Evolutionary conservation across 2,888 invertebrate species (phyloP).

Genomic region (Lissonota sp.): DNA sequence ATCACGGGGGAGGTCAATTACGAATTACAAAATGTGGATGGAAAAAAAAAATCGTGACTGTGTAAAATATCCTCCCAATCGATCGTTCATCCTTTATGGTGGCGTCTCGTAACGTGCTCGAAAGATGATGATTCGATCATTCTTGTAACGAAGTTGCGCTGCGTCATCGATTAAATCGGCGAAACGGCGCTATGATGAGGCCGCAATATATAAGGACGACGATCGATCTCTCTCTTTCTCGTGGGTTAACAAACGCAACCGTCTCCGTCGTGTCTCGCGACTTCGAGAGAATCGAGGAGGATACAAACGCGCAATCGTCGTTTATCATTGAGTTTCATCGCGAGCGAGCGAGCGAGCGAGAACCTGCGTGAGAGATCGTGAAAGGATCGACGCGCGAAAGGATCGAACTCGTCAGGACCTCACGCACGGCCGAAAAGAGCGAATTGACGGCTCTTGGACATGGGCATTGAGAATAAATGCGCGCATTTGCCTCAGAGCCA

Average conservation of each 20-base stretch:
- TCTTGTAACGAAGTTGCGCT: conserved; percentile 46
- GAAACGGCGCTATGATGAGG: conserved; percentile 33
- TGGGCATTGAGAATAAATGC: no score
- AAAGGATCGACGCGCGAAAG: no score
- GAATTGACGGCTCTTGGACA: no score
- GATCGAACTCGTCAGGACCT: no score
- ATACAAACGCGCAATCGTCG: conserved; percentile 10
- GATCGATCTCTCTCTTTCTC: background rate
- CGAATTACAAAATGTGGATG: no score
- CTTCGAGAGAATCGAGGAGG: conserved; percentile 15
- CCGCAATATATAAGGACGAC: background rate
- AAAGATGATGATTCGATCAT: conserved; percentile 49
- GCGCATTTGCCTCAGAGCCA: no score
- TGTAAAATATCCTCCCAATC: conserved; percentile 13
- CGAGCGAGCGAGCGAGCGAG: no score
- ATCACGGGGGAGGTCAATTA: no score
- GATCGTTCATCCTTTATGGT: conserved; percentile 32
- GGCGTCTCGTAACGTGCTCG: conserved; percentile 23
- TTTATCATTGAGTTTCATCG: background rate
- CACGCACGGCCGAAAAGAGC: no score
- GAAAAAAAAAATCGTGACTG: conserved; percentile 37
- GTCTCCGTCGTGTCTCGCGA: background rate
- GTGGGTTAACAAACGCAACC: background rate
- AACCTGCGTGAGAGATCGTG: background rate
- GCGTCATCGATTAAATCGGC: conserved; percentile 61